Base-by-base conservation (phyloP, 1,140 invertebrate species). In the Teleogryllus occipitalis region DNA sequence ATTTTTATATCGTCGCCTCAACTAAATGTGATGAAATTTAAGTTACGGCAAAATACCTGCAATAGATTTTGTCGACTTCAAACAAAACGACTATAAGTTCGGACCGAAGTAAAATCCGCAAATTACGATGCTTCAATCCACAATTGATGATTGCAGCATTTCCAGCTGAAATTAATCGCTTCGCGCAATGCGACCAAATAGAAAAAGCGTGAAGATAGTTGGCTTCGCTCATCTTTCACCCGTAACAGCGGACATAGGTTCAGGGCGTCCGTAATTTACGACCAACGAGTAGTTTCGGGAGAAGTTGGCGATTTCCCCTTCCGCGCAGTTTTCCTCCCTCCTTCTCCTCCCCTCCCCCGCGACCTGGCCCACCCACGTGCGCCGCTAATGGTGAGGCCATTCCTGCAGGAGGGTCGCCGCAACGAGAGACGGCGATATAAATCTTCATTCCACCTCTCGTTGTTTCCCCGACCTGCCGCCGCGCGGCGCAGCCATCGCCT, bases 231-330 rank as follows among this genome's bases (percentile, higher is more conserved):
- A 65, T 65, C 54, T 65, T 65, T 65, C 54, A 65, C 54, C 18
- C 54, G 54, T 65, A 65, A 65, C 54, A 65, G 54, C 54, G 54
- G 54, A 65, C 54, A 65, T 65, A 65, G 54, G 54, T 65, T 65
- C 54, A 10, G 54, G 54, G 54, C 54, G 54, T 65, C 54, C 10
- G 10, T 65, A 65, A 65, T 65, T 65, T 65, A 65, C 54, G 54
- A 65, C 10, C 54, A 65, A 39, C 27, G 54, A 65, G 54, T 65
- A 65, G 54, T 65, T 65, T 65, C 18, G 54, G 54, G 54, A 65
- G 54, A 65, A 65, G 54, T 65, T 65, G 54, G 54, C 54, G 10
- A 65, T 65, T 14, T 65, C 54, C 54, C 54, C 54, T 18, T 65
- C 54, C 54, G 18, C 3, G 54, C 54, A 65, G 54, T 65, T 65